Conservation (phyloP, 2,113 vertebrate genomes). For the Varanus salvator region DNA sequence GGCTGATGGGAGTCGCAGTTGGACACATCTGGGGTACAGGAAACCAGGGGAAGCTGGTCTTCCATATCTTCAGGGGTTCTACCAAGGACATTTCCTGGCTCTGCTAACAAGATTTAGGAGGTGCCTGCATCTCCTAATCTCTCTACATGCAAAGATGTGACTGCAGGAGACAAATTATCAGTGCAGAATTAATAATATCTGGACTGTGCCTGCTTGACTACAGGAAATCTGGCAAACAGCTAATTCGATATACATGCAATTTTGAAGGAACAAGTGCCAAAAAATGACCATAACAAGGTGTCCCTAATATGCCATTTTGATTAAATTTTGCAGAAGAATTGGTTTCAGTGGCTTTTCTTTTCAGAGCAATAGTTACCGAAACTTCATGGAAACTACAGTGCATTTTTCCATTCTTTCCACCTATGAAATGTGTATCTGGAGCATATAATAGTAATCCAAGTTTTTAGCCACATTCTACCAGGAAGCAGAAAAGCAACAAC, state of each 20-base stretch:
- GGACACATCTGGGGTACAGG: no score
- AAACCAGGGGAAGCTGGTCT: no score
- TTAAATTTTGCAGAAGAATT: constrained; percentile 23
- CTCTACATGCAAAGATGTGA: neutral
- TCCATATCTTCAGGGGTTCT: neutral
- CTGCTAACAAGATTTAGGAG: neutral
- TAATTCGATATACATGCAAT: neutral
- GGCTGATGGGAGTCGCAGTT: no score
- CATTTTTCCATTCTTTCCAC: neutral
- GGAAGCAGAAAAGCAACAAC: constrained; percentile 35
- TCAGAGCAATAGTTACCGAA: neutral
- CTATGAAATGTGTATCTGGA: neutral
- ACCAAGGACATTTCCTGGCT: neutral
- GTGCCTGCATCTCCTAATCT: neutral
- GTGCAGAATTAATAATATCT: neutral
- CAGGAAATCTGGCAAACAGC: neutral
- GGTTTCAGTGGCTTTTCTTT: constrained; percentile 13
- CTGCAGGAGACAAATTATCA: neutral
- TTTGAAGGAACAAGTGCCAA: neutral
- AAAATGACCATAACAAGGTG: neutral
- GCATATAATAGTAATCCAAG: constrained; percentile 34
- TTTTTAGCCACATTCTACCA: constrained; percentile 30
- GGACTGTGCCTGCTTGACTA: neutral
- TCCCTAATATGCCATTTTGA: constrained; percentile 28
- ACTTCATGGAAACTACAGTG: neutral